Base-by-base conservation (phyloP, 2,888 invertebrate genomes). In the Lingula anatina region DNA sequence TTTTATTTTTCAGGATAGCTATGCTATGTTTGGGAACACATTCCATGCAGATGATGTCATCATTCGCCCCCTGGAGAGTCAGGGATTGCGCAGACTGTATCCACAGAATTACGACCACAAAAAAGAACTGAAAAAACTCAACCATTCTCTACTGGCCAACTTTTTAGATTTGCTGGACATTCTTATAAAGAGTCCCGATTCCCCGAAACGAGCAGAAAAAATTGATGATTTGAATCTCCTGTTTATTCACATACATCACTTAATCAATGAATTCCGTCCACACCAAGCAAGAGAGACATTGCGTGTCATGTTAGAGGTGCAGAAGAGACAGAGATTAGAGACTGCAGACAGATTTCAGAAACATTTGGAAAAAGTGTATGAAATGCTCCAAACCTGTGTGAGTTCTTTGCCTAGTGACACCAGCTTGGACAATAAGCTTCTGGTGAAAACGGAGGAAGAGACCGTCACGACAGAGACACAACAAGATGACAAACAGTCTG, bases 231-330 rank as follows among this genome's bases (percentile, higher is more conserved):
- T 99, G 4, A 94, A 92, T 78, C 81, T 96, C 43, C 79, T 99
- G n/a, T 99, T 99, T 75, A 95, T 99, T 59, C 96, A 99, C 69
- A 96, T 99, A 78, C 97, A 99, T 79, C 97, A 99, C 80, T 81
- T 99, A 50, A 81, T 99, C 7, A 99, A 99, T 79, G 97, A 99
- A 78, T 96, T 95, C 74, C 83, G 99, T 63, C 99, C 99, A 0
- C 95, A 97, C 77, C 94, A 96, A 78, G 97, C 95, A 0, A 81
- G 95, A 44, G 95, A 96, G 81, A 94, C 95, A 0, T 81, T 96
- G 45, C 81, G 95, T 51, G 95, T 96, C 0, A 94, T 95, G 92
- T 88, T 97, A 88, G 93, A 96, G 76, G 81, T 92, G 59, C 96
- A 96, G 71, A 88, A 89, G 66, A 81, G 92, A 18, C 92, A 95